A percentile compares a stretch with the other conserved stretches of the same genome.
Evolutionary conservation across 2,797 vertebrate species (phyloP).

Genomic region (Artibeus lituratus): DNA sequence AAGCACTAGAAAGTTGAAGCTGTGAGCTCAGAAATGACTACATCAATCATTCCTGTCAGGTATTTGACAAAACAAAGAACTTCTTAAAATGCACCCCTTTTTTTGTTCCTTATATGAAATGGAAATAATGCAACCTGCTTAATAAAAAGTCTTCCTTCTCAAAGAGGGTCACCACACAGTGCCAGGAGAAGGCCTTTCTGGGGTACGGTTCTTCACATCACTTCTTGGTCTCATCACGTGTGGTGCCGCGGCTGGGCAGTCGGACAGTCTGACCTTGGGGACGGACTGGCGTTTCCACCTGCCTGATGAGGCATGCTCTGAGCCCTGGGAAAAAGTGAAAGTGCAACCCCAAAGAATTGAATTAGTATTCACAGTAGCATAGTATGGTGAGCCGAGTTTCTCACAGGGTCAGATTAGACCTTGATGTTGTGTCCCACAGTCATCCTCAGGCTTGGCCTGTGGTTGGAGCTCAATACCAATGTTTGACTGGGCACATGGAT

Average conservation of each 20-base stretch:
- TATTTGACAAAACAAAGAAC: constrained; percentile 21
- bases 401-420: background rate
- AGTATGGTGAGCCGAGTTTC: background rate
- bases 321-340: background rate
- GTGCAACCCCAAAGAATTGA: constrained; percentile 6
- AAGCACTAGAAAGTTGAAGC: background rate
- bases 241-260: background rate
- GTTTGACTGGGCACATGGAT: background rate
- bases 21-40: background rate
- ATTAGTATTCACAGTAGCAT: background rate
- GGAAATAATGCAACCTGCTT: background rate
- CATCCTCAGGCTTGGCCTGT: background rate
- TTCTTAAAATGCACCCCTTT: background rate
- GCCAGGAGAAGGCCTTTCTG: background rate
- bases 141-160: background rate
- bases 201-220: background rate
- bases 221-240: no score
- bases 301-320: constrained; percentile 33
- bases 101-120: background rate
- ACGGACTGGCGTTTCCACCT: constrained; percentile 55
- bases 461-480: background rate
- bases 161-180: no score
- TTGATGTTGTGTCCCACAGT: background rate
- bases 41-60: background rate
- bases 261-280: constrained; percentile 62